A percentile compares a stretch with the other conserved stretches of the same genome.
phyloP scores from a whole-genome alignment of 1,140 invertebrate species.

The Aphaenogaster rudis region DNA sequence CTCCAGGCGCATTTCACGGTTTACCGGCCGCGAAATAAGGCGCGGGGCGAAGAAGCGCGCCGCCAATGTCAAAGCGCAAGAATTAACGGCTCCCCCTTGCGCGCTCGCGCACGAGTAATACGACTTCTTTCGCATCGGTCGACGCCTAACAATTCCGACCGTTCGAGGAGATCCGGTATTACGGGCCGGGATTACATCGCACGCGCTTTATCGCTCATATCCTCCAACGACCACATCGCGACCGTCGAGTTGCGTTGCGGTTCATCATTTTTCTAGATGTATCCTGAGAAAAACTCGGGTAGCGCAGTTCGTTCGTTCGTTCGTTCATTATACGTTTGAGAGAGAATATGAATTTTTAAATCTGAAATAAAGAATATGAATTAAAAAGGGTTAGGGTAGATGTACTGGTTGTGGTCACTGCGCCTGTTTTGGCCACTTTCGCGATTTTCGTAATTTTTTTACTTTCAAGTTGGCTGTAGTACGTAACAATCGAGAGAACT shows the following conservation, averaged over 20 bases:
- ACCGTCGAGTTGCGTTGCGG: neutral
- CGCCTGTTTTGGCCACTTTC: too few relatives aligned
- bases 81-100: conserved; percentile 67
- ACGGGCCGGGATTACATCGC: conserved; percentile 67
- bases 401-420: too few relatives aligned
- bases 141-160: conserved; percentile 48
- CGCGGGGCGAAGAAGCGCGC: conserved; percentile 48
- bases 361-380: too few relatives aligned
- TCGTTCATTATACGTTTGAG: neutral
- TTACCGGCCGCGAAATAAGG: conserved; percentile 72
- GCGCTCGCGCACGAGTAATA: conserved; percentile 44
- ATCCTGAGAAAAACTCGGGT: neutral
- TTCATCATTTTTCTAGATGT: neutral
- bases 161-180: conserved; percentile 68
- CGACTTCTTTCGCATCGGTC: conserved; percentile 46
- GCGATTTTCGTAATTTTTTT: too few relatives aligned
- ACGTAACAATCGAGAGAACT: too few relatives aligned
- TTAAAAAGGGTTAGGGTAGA: too few relatives aligned
- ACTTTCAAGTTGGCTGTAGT: too few relatives aligned
- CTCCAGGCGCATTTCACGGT: conserved; percentile 63
- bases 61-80: conserved; percentile 72
- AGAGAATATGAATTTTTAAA: too few relatives aligned
- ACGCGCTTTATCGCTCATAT: conserved; percentile 55
- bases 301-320: neutral
- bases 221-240: conserved; percentile 35